These are phyloP conservation scores for Emberiza fucata DNA, from an alignment of 2,113 vertebrate species.

Conservation along the genomic window DNA sequence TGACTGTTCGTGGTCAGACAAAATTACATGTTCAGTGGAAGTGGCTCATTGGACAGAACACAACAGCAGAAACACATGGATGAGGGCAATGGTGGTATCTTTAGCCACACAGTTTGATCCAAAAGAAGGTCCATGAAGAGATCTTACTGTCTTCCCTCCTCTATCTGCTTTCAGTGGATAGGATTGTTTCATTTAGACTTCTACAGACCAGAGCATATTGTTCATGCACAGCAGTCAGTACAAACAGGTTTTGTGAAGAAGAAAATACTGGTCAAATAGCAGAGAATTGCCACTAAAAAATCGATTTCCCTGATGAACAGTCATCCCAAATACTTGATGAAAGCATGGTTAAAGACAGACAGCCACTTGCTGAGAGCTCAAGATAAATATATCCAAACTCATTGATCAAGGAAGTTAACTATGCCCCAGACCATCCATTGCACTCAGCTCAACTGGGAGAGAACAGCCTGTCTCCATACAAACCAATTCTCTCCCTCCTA, in stretches of 20 bases:
- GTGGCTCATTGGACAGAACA: not conserved
- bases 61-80: not conserved
- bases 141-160: not conserved
- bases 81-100: not conserved
- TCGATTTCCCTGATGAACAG: not conserved
- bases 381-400: not conserved
- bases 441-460: not conserved
- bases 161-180: not conserved
- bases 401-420: not conserved
- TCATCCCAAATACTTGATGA: not conserved
- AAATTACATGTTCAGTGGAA: not conserved
- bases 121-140: not conserved
- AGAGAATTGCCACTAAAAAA: not conserved
- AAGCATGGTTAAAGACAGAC: not conserved
- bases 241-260: not conserved
- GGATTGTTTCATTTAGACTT: not conserved
- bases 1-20: fast-evolving
- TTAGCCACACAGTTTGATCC: not conserved
- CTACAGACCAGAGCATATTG: not conserved
- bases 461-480: not conserved
- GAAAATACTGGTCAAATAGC: not conserved
- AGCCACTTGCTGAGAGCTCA: not conserved
- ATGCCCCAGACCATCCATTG: not conserved
- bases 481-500: not conserved
- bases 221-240: not conserved